phyloP scores from a whole-genome alignment of 2,113 vertebrate species.

The Choloepus hoffmanni region DNA sequence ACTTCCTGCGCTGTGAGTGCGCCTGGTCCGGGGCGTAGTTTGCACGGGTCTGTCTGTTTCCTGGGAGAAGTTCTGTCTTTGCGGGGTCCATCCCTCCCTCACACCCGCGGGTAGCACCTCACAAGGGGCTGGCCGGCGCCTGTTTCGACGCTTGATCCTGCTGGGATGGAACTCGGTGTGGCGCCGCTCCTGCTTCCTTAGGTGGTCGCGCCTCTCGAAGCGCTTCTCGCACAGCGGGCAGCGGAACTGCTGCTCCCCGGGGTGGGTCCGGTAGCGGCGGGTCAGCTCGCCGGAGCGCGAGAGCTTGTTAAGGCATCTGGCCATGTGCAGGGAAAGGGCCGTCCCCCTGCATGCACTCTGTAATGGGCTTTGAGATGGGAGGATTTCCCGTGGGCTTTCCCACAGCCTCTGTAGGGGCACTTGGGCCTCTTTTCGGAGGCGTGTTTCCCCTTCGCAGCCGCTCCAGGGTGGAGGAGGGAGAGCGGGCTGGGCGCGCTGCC shows the following conservation, averaged over 20 bases:
- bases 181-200: constrained; percentile 96
- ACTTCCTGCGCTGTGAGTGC: constrained; percentile 15
- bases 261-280: constrained; percentile 97
- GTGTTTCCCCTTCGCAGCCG: constrained; percentile 85
- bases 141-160: constrained; percentile 95
- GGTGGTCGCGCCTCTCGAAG: constrained; percentile 99
- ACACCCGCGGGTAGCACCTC: constrained; percentile 69
- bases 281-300: constrained; percentile 97
- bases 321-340: constrained; percentile 98
- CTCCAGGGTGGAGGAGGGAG: constrained; percentile 84
- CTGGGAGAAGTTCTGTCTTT: constrained; percentile 67
- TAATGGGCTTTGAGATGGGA: constrained; percentile 97
- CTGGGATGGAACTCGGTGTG: constrained; percentile 96
- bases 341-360: constrained; percentile 97
- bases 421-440: constrained; percentile 93
- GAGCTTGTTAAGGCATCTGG: constrained; percentile 96
- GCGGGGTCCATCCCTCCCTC: background rate
- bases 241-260: constrained; percentile 72
- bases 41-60: constrained; percentile 39
- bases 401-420: constrained; percentile 94
- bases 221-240: constrained; percentile 91
- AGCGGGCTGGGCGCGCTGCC: constrained; percentile 83
- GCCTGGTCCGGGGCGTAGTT: background rate
- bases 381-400: constrained; percentile 97
- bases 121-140: constrained; percentile 85